Evolutionary conservation across 53 echinoderm and acorn worm genomes (phyloP), one percentile per base, ranked within the genome.

Genomic region (Temnopleurus reevesii): DNA sequence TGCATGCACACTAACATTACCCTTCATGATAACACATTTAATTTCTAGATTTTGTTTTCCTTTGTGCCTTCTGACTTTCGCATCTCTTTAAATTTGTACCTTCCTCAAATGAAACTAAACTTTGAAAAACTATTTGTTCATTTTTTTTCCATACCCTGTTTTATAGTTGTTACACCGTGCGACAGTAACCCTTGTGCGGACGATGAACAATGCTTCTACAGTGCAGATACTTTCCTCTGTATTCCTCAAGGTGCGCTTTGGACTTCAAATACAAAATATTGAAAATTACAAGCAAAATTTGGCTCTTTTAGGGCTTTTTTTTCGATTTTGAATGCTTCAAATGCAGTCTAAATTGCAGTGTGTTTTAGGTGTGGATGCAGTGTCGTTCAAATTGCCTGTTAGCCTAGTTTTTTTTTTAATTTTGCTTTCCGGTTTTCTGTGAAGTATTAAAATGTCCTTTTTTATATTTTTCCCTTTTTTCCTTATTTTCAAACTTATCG

Each of bases 211-310:
- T 87, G 88, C 24, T 87, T 87, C 88, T 87, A 66, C 88, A 87
- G 88, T 65, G 66, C 88, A 12, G 88, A 87, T 35, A 87, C 88
- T 3, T 87, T 47, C 24, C 88, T 87, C 66, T 87, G 88, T 31
- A 33, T 87, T 27, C 88, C 88, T 21, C 71, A 71, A 87, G 88
- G 88, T 87, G 88, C 71, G 88, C 34, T 83, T 46, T 79, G n/a
- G 3, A 79, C 41, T 26, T 0, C 38, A 79, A 47, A 79, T 44
- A 2, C 24, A 21, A 23, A 44, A 79, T 26, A 79, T 23, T 1
- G 13, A 30, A 27, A 79, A 59, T 59, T 17, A 23, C 12, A 41
- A 71, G 21, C 43, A 41, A 71, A 71, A 71, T 41, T 3, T 15
- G 8, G 63, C 13, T 63, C 9, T 25, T 26, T 26, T 25, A 5